Evolutionary conservation across 2,888 invertebrate genomes (phyloP), one percentile per base, ranked within the genome.

Genomic region (Tribolium freemani): DNA sequence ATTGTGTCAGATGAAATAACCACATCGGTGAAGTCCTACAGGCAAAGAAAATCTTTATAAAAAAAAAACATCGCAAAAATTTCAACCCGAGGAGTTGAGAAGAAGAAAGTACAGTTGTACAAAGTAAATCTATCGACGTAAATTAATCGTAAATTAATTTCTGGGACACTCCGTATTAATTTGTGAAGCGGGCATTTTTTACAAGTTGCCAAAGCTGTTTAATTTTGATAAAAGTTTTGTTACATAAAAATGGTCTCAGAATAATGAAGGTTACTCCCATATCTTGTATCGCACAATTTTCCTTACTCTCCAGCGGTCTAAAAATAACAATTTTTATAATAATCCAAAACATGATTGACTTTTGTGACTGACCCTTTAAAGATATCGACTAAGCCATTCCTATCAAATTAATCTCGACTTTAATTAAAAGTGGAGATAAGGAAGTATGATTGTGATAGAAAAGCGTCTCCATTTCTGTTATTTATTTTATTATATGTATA

Each of bases 1-100:
- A 63, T 63, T 63, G 63, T 63, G 51, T 63, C 51, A 50, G 63
- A 53, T 50, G 31, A 60, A 31, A 26, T 63, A 38, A 38, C 51
- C 9, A 48, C 31, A 13, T 50, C 38, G 13, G 45, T 60, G 48
- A 3, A 26, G 26, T 38, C 38, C n/a, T 38, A 38, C 4, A n/a
- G 38, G 38, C 38, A n/a, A 38, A n/a, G 3, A 1, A 38, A 38
- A 38, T 38, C 8, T 38, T 38, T 38, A 9, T 3, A n/a, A 3
- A n/a, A 38, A n/a, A 26, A 16, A 31, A 31, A 8, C 9, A 31
- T 31, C 31, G 31, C 1, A 31, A 31, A 31, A 31, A 31, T 31
- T 3, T 16, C 16, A 16, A 16, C 16, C 2, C 16, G 16, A 16
- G 2, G 1, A 16, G 16, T 26, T 26, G 26, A 26, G n/a, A n/a